Evolutionary conservation across 2,113 vertebrate genomes (phyloP).

Genomic region (Salminus brasiliensis): DNA sequence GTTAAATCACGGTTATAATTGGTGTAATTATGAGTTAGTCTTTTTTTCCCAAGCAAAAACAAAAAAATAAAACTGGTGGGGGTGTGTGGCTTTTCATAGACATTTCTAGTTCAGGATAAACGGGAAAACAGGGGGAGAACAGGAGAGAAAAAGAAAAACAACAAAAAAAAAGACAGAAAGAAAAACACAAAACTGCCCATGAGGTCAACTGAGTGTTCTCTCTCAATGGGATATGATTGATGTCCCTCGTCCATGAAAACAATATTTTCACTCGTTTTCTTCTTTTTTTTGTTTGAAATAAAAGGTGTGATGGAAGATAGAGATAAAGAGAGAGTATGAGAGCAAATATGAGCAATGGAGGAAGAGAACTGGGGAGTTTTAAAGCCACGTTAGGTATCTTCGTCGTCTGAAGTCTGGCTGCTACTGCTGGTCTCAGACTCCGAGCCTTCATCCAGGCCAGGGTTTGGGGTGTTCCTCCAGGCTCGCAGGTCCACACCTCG

Average conservation of each 20-base stretch:
- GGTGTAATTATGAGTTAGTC: constrained; percentile 61
- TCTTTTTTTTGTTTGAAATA: constrained; percentile 60
- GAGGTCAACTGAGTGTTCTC: constrained; percentile 78
- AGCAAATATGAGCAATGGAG: constrained; percentile 60
- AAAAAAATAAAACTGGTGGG: constrained; percentile 35
- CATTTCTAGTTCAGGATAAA: constrained; percentile 62
- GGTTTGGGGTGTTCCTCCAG: constrained; percentile 92
- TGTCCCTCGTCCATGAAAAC: constrained; percentile 92
- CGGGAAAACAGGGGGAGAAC: constrained; percentile 60
- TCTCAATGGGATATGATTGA: constrained; percentile 90
- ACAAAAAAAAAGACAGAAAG: constrained; percentile 67
- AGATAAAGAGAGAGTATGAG: constrained; percentile 62
- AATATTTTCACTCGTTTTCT: constrained; percentile 41
- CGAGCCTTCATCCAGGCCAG: constrained; percentile 86
- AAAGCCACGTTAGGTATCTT: constrained; percentile 90
- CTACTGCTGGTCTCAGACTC: constrained; percentile 95
- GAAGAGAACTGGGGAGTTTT: constrained; percentile 57
- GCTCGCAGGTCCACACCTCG: constrained; percentile 84
- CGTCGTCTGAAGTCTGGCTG: constrained; percentile 93
- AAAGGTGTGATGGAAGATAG: constrained; percentile 73
- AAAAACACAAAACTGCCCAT: constrained; percentile 68
- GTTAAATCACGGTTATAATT: constrained; percentile 60
- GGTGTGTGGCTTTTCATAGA: constrained; percentile 50
- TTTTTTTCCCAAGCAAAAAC: constrained; percentile 50
- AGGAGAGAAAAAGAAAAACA: constrained; percentile 51